A percentile compares a stretch with the other conserved stretches of the same genome.
Conservation (phyloP, 2,797 vertebrate genomes). For the Dendrocincla fuliginosa region DNA sequence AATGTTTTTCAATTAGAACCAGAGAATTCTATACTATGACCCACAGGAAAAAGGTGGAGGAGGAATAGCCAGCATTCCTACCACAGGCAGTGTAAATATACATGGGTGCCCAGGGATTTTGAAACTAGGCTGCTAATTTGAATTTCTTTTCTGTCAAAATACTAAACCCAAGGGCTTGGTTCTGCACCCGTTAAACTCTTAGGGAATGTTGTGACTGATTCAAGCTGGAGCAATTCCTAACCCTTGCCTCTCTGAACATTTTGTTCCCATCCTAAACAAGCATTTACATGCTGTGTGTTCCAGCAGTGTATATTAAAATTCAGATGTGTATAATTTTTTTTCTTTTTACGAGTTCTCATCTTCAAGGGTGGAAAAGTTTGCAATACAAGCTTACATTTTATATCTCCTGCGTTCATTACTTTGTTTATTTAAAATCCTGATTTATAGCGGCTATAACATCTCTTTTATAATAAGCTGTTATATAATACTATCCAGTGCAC, state of each 20-base stretch:
- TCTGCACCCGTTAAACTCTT: neutral
- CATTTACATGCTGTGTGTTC: neutral
- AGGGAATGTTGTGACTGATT: neutral
- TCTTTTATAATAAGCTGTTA: slow-evolving; percentile 47
- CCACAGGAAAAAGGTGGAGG: neutral
- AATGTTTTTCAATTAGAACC: neutral
- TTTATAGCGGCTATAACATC: slow-evolving; percentile 2
- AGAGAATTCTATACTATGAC: neutral
- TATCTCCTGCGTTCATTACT: neutral
- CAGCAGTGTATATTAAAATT: neutral
- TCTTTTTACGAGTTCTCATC: neutral
- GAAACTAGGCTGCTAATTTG: neutral
- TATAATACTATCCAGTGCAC: slow-evolving; percentile 4
- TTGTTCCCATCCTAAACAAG: neutral
- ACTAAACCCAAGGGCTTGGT: neutral
- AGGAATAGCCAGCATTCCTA: neutral
- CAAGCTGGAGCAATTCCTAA: neutral
- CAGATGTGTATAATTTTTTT: neutral
- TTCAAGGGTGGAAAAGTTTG: neutral
- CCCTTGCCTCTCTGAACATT: neutral
- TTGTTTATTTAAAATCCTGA: slow-evolving; percentile 37
- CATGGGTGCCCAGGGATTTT: neutral
- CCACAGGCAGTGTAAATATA: neutral
- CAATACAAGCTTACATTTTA: neutral
- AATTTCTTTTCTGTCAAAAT: slow-evolving; percentile 14